Conservation (phyloP, 2,797 vertebrate species). For the Furcifer pardalis region DNA sequence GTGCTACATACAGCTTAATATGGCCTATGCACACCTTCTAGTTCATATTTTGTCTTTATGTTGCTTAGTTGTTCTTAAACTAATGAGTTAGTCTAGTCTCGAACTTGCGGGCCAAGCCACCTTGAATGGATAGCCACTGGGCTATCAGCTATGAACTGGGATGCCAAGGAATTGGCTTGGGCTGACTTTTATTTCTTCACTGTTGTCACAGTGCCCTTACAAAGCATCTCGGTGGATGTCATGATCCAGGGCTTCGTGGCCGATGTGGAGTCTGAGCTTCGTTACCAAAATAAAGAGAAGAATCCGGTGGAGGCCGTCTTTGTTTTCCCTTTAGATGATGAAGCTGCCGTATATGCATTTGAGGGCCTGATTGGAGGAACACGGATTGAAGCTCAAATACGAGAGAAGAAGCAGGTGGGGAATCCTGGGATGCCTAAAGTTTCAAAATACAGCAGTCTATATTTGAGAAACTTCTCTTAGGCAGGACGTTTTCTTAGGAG, state of each 20-base stretch:
- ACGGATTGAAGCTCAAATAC: slow-evolving; percentile 80
- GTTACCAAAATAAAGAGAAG: slow-evolving; percentile 81
- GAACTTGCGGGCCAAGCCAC: background rate
- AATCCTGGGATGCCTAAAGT: background rate
- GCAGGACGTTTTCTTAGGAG: too few relatives aligned
- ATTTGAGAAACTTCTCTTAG: background rate
- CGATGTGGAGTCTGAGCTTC: slow-evolving; percentile 79
- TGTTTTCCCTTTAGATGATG: slow-evolving; percentile 84
- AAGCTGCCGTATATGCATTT: slow-evolving; percentile 85
- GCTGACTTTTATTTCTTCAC: background rate
- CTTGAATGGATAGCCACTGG: background rate
- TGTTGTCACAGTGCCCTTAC: slow-evolving; percentile 79
- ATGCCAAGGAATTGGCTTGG: background rate
- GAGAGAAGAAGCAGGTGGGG: slow-evolving; percentile 79
- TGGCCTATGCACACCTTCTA: background rate
- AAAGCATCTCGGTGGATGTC: slow-evolving; percentile 79
- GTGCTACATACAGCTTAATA: background rate
- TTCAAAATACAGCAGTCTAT: too few relatives aligned
- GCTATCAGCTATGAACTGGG: background rate
- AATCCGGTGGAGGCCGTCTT: slow-evolving; percentile 81
- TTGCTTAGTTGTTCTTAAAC: background rate
- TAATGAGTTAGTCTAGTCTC: background rate
- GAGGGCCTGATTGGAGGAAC: slow-evolving; percentile 80
- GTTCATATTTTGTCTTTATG: background rate
- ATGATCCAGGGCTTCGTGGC: slow-evolving; percentile 81